Evolutionary conservation across 2,888 invertebrate genomes (phyloP), one percentile per base, ranked within the genome.

Genomic region (Dynastes grantii): DNA sequence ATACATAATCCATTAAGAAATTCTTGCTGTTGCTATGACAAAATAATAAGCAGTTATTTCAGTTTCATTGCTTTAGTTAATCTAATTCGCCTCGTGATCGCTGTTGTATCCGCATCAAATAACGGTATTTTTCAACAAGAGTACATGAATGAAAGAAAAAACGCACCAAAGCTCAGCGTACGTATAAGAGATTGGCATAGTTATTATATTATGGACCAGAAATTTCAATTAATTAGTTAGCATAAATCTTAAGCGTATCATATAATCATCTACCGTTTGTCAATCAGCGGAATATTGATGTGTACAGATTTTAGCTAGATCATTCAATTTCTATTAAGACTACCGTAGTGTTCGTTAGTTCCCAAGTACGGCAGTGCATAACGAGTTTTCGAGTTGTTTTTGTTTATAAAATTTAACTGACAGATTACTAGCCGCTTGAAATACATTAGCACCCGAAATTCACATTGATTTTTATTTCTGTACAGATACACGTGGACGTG

Each of bases 241-340:
- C 40, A 61, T 73, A 58, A 40, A 29, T 45, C 32, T 55, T 55
- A 58, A 73, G 40, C 45, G 61, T 73, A 73, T 73, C 73, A 27
- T 61, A 22, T 73, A 73, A 73, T 61, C 73, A 73, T 73, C 13
- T 73, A 73, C 73, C 73, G 73, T 61, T 73, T 45, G 73, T 61
- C 73, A 61, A 61, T 73, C 61, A 73, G 22, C 58, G 61, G 61
- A 73, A 61, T 61, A 73, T 58, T 73, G 73, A 61, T 73, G 73
- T 61, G 61, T 73, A 58, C 45, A 45, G 61, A 27, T 37, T 73
- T 61, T 37, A 6, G 32, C 32, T 71, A 6, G 53, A 71, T 29
- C 55, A 55, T 71, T 32, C 37, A 71, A 55, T 55, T 55, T 55
- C 16, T 55, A 55, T 55, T 55, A 55, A 16, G 16, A 8, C 55